Conservation (phyloP, 2,888 invertebrate species). For the Helicoverpa assulta region DNA sequence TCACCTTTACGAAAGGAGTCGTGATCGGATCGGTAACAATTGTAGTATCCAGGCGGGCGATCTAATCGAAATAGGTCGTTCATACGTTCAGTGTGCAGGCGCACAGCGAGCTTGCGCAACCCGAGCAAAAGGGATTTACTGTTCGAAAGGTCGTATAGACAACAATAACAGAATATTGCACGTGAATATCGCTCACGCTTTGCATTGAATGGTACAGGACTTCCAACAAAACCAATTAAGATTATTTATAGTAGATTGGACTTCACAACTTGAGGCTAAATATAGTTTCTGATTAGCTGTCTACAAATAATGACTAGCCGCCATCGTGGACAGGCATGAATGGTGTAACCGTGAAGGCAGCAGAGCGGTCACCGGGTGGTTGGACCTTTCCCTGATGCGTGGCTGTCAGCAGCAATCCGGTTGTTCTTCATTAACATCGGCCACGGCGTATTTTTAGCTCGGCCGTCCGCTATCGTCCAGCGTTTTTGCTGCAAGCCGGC, state of each 20-base stretch:
- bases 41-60: slow-evolving; percentile 76
- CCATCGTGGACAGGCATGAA: background rate
- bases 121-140: slow-evolving; percentile 57
- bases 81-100: slow-evolving; percentile 63
- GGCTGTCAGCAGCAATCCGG: slow-evolving; percentile 74
- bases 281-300: slow-evolving; percentile 9
- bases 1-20: slow-evolving; percentile 88
- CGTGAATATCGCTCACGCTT: slow-evolving; percentile 61
- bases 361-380: slow-evolving; percentile 41
- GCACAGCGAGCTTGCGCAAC: slow-evolving; percentile 73
- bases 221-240: slow-evolving; percentile 44
- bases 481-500: slow-evolving; percentile 73
- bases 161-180: slow-evolving; percentile 58
- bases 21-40: slow-evolving; percentile 88
- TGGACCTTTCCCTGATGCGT: slow-evolving; percentile 66
- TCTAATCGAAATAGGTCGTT: slow-evolving; percentile 84
- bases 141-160: slow-evolving; percentile 61
- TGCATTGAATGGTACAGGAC: slow-evolving; percentile 55
- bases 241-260: slow-evolving; percentile 41
- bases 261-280: slow-evolving; percentile 22
- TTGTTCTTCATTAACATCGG: slow-evolving; percentile 78
- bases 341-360: slow-evolving; percentile 16
- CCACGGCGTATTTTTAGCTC: slow-evolving; percentile 77
- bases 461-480: slow-evolving; percentile 68
- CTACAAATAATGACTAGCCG: background rate